Base-by-base conservation (phyloP, 2,113 vertebrate species). In the Hemichromis elongatus region DNA sequence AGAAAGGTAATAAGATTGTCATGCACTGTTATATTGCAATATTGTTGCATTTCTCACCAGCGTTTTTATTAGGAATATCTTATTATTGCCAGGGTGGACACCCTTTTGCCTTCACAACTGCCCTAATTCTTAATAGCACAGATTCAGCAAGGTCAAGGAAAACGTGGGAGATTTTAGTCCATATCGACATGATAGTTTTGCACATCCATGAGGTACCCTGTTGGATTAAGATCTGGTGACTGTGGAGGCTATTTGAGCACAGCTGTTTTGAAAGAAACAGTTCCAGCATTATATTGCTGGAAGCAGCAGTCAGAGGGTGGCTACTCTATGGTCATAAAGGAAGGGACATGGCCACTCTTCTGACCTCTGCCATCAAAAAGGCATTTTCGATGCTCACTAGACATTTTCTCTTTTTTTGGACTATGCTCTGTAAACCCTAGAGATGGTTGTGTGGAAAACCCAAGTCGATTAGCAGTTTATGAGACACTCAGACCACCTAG, bases 151-250 rank as follows among this genome's bases (percentile, higher is more conserved):
- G 59, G 10, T 37, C 0, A 63, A 12, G 18, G 30, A 63, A 3
- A 37, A 6, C 30, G 2, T 37, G 30, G 18, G 1, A 37, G 18
- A 63, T 37, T n/a, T 0, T 0, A 10, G 1, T 35, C 59, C 59
- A 35, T 1, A 35, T 2, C 37, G 19, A 66, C 61, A 66, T 5
- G 61, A 66, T 40, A 40, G 61, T 37, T 37, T 63, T 59, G 30
- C 30, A 63, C 59, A 63, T n/a, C 30, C 30, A 63, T 37, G 0
- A 40, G 35, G 63, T 0, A 19, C 7, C 12, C 7, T 24, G n/a
- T 14, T 68, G 61, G 7, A 68, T 24, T 24, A n/a, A 42, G 35
- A 42, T 24, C 12, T 0, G 61, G 61, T 68, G 61, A 68, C n/a
- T 24, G 35, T 16, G 40, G 63, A 66, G n/a, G 61, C n/a, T 12